Evolutionary conservation across 2,113 vertebrate genomes (phyloP), one percentile per base, ranked within the genome.

Genomic region (Rhea americana): DNA sequence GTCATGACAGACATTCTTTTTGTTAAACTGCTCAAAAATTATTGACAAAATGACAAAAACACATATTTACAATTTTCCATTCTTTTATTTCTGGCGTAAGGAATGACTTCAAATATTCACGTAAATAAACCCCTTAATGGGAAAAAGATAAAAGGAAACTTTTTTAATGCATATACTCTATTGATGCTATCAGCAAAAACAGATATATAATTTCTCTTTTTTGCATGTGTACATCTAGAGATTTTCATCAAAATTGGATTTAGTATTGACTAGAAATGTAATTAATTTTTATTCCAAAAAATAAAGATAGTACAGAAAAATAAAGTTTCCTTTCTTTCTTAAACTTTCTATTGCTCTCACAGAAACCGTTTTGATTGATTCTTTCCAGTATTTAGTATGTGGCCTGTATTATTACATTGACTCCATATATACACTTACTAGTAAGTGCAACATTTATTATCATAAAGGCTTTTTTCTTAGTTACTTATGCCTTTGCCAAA

Each of bases 51-150:
- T 37, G 4, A 35, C 35, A 35, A 35, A 7, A 5, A 73, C 43
- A 56, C 0, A 5, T 48, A 41, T 47, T 73, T 66, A 45, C 53
- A 85, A 59, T 2, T 12, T 62, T 2, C 4, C 1, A 2, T 4
- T 73, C 87, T 73, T 73, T 55, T 85, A 62, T 53, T 75, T 89
- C 22, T 78, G 19, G 1, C 6, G 8, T 67, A 91, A 83, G 12
- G n/a, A 90, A 83, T 71, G 43, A 76, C 24, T 50, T 39, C n/a
- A 82, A 65, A 66, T 53, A 85, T 2, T 55, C 24, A 32, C 15
- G 43, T 30, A 75, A 59, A 13, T 32, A 61, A 84, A 83, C 63
- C 20, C 5, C 19, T 65, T 65, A 75, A 66, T 13, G 28, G 1
- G 3, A 21, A 48, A 81, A 90, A 90, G 3, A 16, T 43, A 85